Evolutionary conservation across 2,797 vertebrate genomes (phyloP), one percentile per base, ranked within the genome.

Genomic region (Acanthornis magna): DNA sequence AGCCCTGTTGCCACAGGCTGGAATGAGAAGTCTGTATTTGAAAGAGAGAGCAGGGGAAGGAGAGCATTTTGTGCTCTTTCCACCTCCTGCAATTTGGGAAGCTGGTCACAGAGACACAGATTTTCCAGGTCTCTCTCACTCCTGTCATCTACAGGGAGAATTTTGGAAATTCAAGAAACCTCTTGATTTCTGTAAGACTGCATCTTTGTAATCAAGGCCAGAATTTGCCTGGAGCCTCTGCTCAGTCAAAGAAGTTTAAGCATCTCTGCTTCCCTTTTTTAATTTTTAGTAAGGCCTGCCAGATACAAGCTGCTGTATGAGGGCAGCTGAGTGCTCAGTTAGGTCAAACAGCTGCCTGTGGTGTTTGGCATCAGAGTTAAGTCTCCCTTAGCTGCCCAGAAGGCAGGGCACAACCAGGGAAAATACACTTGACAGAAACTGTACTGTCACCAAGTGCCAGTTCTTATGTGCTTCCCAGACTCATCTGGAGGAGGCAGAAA

Each of bases 401-500:
- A 89, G 60, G 16, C 55, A 71, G 80, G 58, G 13, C 20, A 38
- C 3, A 26, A 43, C 3, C 38, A 34, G 6, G 40, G 38, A 60
- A 54, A 15, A 26, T 0, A 67, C 61, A 34, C 36, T 65, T 21
- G n/a, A 57, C 79, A 54, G 47, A 58, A 61, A 61, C 60, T n/a
- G 47, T 75, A 20, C 22, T 29, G 7, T 70, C 72, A 55, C 11
- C 20, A 36, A 84, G 27, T 13, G 4, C 58, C 70, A 40, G 32
- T 45, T 70, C 30, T 7, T 17, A 23, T 25, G 29, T 63, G 75
- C 91, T 84, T 87, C 40, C 66, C 75, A 88, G 66, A 77, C 67
- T 87, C 51, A 10, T 61, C 79, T 95, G 63, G 87, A 96, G 50
- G 83, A 61, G 53, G 53, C 66, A 90, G 51, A 91, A 96, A 85